Base-by-base conservation (phyloP, 1,140 invertebrate species). In the Macrobrachium rosenbergii region DNA sequence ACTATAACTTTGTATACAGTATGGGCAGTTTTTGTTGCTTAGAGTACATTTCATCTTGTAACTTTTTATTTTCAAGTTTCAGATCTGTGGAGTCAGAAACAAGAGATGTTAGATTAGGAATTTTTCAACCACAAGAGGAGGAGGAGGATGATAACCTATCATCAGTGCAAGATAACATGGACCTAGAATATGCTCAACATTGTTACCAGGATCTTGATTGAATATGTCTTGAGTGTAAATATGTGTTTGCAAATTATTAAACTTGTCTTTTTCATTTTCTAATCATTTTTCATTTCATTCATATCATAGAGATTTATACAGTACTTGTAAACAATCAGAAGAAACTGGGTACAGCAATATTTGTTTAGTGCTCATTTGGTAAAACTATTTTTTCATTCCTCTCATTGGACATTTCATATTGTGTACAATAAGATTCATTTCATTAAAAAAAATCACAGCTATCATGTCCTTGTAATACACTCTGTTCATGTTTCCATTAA, bases 171-270 rank as follows among this genome's bases (percentile, higher is more conserved):
- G 72, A 60, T 58, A 81, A 19, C 17, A 79, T 87, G 84, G 37
- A 82, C 19, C 77, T 64, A 37, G 78, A 82, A 63, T 16, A 69
- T 73, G 59, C 52, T 62, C 85, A 76, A 52, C 28, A 82, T 21
- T 62, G 69, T 43, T 87, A 87, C 79, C 78, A 87, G 16, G 85
- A 87, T 52, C 85, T 87, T 62, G 85, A 87, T 69, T 87, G 28
- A 84, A 67, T 7, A 21, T 37, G 23, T n/a, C 37, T 17, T 43
- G 7, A 45, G 14, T 19, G 11, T 19, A 3, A 62, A n/a, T 3
- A 14, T 19, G 23, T 60, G 16, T 62, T 52, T 59, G 11, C 16
- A 37, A 37, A 12, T 62, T 19, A 23, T 67, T 14, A 72, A 52
- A 37, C 21, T 63, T 82, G 23, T 19, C 16, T 16, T 14, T 52